A percentile compares a stretch with the other conserved stretches of the same genome.
phyloP scores from a whole-genome alignment of 2,797 vertebrate genomes.

The Carcharodon carcharias region DNA sequence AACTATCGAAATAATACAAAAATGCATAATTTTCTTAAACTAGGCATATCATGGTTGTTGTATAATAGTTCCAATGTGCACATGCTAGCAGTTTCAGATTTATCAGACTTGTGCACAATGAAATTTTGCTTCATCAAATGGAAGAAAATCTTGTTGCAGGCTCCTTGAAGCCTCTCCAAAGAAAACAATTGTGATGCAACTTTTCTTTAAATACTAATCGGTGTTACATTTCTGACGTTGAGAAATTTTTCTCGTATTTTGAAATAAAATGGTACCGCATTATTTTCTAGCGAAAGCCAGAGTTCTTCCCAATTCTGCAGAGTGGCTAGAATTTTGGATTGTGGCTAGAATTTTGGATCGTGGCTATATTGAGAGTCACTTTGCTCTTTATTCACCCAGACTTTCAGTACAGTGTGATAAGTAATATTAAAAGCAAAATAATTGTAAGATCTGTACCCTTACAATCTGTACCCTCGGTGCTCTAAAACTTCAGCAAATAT shows the following conservation, averaged over 20 bases:
- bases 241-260: neutral
- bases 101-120: neutral
- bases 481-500: neutral
- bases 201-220: neutral
- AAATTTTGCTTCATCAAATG: neutral
- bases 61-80: neutral
- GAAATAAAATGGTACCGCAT: neutral
- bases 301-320: neutral
- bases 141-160: neutral
- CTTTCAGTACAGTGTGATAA: neutral
- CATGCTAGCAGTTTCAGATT: neutral
- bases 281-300: neutral
- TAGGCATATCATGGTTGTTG: neutral
- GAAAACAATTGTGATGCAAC: neutral
- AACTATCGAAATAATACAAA: neutral
- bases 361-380: neutral
- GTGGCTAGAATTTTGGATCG: neutral
- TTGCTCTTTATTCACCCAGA: neutral
- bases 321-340: neutral
- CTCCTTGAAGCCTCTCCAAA: neutral
- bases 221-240: neutral
- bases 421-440: neutral
- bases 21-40: neutral
- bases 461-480: neutral
- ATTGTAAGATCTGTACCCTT: neutral